Conservation (phyloP, 2,797 vertebrate genomes). For the Lacerta viridis region DNA sequence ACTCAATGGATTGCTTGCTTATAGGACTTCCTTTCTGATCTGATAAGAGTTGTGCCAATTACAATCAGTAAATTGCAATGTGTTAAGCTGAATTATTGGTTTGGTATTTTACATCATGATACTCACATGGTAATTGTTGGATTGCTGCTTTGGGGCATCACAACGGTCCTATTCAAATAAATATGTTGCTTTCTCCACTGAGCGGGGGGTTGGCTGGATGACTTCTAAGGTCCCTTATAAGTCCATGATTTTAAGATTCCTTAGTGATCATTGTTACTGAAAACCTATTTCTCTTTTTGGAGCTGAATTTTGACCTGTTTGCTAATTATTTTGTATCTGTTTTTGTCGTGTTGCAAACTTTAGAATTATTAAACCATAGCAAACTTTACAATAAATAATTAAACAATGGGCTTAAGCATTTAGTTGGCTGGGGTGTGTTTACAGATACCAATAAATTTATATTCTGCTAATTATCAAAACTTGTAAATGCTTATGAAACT, state of each 20-base stretch:
- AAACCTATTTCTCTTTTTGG: background rate
- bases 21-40: background rate
- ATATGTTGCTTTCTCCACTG: background rate
- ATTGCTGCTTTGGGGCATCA: background rate
- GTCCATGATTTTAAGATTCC: background rate
- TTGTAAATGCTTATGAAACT: too few species aligned
- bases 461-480: too few species aligned
- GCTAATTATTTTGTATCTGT: background rate
- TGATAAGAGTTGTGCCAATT: background rate
- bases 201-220: background rate
- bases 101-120: background rate
- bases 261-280: background rate
- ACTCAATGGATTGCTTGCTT: background rate
- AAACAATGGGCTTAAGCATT: background rate
- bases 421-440: background rate
- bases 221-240: background rate
- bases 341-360: background rate
- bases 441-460: background rate
- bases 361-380: background rate
- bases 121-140: background rate
- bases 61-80: background rate
- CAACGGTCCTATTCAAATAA: background rate
- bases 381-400: background rate
- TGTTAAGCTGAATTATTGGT: background rate
- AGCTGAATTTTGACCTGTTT: background rate